Evolutionary conservation across 2,113 vertebrate species (phyloP), one percentile per base, ranked within the genome.

Genomic region (Bufo bufo): DNA sequence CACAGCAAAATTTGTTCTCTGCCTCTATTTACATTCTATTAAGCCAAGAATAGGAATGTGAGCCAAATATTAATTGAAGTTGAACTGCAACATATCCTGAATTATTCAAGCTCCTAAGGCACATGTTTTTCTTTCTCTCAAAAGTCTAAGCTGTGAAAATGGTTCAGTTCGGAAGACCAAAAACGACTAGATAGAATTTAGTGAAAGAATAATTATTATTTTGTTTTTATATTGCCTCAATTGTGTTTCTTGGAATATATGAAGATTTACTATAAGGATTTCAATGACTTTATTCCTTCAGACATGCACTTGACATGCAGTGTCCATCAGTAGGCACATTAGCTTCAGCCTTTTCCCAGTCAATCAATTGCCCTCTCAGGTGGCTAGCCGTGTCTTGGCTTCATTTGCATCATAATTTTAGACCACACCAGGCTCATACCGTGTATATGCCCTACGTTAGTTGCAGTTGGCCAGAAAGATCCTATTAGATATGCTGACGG

Each of bases 21-120:
- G 80, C 80, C 10, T 88, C 87, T 88, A 88, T 88, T 88, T 88
- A 88, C 87, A 88, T 84, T 88, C 87, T 88, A 88, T 88, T 88
- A 88, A 88, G 80, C 87, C 87, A 88, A 77, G 87, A 88, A 88
- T 77, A 77, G 71, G 71, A 88, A 88, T 83, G 80, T 77, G 71
- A 83, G 87, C 87, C 87, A 88, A 83, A 88, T 87, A 80, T 88
- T 88, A 88, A 88, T 88, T 88, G 80, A 88, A 84, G 87, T 77
- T 84, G 80, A 88, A 82, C 80, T 84, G 80, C 80, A 88, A 88
- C 80, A 77, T 83, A 84, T 88, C 87, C 80, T 88, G 87, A 88
- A 88, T 88, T 83, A 88, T 88, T 88, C 71, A 87, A 83, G 82
- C 80, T 83, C 80, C 80, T 87, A 72, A 72, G 84, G 84, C 72